Conservation (phyloP, 2,888 invertebrate genomes). For the Pollenia griseotomentosa region DNA sequence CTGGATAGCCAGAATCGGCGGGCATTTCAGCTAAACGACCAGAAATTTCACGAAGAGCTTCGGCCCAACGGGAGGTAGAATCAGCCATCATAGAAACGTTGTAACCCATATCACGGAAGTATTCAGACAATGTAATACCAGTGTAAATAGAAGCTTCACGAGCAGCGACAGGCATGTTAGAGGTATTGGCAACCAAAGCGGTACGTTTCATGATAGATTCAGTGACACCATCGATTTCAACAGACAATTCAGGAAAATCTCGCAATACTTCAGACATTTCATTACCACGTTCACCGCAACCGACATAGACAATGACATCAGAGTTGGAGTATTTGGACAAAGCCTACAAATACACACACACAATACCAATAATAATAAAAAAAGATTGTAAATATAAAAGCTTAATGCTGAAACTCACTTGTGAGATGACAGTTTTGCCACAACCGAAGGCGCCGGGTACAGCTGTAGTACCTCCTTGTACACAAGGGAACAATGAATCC, state of each 20-base stretch:
- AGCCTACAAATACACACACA: constrained; percentile 86
- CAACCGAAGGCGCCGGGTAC: constrained; percentile 99
- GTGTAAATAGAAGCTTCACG: constrained; percentile 99
- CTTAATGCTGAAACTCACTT: constrained; percentile 73
- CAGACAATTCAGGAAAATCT: constrained; percentile 99
- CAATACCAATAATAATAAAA: not conserved
- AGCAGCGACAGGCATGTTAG: constrained; percentile 99
- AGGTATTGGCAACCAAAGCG: constrained; percentile 99
- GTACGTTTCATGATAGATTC: constrained; percentile 99
- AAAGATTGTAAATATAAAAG: not conserved
- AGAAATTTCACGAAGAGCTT: constrained; percentile 99
- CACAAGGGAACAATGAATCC: constrained; percentile 99
- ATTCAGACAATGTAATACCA: constrained; percentile 99
- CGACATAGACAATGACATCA: constrained; percentile 99
- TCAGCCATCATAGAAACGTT: constrained; percentile 99
- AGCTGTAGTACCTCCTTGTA: constrained; percentile 99
- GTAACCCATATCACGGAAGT: constrained; percentile 99
- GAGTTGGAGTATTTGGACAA: constrained; percentile 99
- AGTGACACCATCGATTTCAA: constrained; percentile 97
- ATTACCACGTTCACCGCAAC: constrained; percentile 99
- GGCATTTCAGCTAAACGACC: constrained; percentile 99
- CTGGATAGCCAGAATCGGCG: constrained; percentile 99
- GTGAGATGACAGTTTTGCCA: constrained; percentile 99
- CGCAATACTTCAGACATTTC: constrained; percentile 99
- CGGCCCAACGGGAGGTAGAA: constrained; percentile 99